Conservation (phyloP, 2,888 invertebrate species). For the Cantharis flavilabris region DNA sequence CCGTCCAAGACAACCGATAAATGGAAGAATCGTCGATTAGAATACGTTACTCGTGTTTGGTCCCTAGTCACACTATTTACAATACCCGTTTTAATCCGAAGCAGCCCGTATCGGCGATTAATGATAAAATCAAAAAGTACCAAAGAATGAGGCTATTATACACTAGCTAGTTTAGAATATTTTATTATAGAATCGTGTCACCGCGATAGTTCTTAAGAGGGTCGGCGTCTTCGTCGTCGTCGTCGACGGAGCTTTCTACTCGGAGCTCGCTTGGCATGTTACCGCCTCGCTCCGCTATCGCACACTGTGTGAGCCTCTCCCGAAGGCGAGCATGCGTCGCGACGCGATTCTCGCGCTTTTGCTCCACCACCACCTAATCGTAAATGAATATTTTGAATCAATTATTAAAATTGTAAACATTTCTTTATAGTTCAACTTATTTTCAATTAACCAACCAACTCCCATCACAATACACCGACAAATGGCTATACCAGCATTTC, state of each 20-base stretch:
- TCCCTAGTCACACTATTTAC: conserved; percentile 56
- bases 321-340: conserved; percentile 52
- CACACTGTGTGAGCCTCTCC: conserved; percentile 54
- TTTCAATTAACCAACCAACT: not conserved
- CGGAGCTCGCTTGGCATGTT: conserved; percentile 53
- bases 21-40: conserved; percentile 41
- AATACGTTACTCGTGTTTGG: conserved; percentile 47
- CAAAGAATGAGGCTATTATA: conserved; percentile 40
- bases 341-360: conserved; percentile 30
- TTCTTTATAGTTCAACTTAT: not conserved
- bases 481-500: not conserved
- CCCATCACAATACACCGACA: not conserved
- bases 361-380: conserved; percentile 39
- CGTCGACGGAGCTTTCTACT: conserved; percentile 49
- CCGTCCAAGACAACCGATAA: conserved; percentile 35
- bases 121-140: conserved; percentile 48
- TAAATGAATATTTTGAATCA: conserved; percentile 42
- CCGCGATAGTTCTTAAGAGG: conserved; percentile 40
- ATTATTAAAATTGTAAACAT: conserved; percentile 2
- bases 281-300: conserved; percentile 55
- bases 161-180: conserved; percentile 48
- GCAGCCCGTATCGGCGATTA: conserved; percentile 49
- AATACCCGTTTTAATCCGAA: conserved; percentile 56
- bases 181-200: conserved; percentile 36
- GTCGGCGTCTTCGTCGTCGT: conserved; percentile 47